A percentile compares a stretch with the other conserved stretches of the same genome.
Conservation (phyloP, 2,888 invertebrate species). For the Boloria selene region DNA sequence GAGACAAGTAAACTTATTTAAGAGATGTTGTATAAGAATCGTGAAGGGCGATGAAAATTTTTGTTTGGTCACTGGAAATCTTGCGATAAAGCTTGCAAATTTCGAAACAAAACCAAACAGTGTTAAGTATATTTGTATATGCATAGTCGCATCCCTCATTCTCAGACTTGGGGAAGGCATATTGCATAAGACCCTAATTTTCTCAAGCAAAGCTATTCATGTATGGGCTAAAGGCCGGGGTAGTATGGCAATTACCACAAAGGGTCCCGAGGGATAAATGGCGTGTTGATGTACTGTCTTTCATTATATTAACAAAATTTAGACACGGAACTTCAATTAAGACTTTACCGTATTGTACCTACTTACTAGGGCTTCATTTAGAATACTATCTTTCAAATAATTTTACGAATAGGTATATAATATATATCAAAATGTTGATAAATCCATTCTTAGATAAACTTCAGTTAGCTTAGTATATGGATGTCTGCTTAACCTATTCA, state of each 20-base stretch:
- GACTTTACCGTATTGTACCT: conserved; percentile 1
- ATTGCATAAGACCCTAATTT: conserved; percentile 45
- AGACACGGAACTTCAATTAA: conserved; percentile 33
- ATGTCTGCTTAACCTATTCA: no score
- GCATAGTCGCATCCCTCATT: conserved; percentile 15
- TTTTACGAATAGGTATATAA: no score
- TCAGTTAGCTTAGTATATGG: no score
- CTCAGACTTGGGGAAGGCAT: conserved; percentile 24
- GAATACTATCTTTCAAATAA: no score
- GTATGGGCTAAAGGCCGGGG: conserved; percentile 17
- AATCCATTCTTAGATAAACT: no score
- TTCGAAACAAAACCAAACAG: conserved; percentile 7
- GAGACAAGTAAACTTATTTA: no score
- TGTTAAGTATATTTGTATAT: conserved; percentile 22
- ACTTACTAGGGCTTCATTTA: no score
- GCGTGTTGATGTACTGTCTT: conserved; percentile 40
- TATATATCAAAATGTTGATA: no score
- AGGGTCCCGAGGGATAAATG: conserved; percentile 35
- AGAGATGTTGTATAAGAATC: no score
- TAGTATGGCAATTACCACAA: conserved; percentile 37
- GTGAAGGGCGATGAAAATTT: no score
- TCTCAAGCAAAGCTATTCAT: conserved; percentile 41
- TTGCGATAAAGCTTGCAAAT: conserved; percentile 1
- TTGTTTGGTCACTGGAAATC: no score
- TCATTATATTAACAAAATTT: conserved; percentile 36